These are phyloP conservation scores for Drosophila rhopaloa DNA, from an alignment of 1,140 invertebrate species.

Conservation along the genomic window DNA sequence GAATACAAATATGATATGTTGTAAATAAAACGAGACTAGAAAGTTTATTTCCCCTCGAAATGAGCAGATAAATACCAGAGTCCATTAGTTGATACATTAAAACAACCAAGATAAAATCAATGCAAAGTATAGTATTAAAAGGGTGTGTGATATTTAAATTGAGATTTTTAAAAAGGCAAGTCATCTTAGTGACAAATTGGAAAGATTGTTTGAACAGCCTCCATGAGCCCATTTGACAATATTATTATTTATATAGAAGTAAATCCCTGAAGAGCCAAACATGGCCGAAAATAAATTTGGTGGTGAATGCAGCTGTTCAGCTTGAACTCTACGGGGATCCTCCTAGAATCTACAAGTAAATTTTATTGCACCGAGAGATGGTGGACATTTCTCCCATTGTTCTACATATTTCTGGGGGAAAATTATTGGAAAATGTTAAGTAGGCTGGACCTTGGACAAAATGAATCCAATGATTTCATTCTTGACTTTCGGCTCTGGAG, in stretches of 20 bases:
- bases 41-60: conserved; percentile 36
- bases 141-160: neutral
- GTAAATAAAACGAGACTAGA: conserved; percentile 52
- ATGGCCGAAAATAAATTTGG: conserved; percentile 25
- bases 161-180: neutral
- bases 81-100: conserved; percentile 22
- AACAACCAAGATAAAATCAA: neutral
- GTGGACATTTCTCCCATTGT: conserved; percentile 40
- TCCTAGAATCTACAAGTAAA: conserved; percentile 23
- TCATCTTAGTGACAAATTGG: conserved; percentile 11
- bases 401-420: conserved; percentile 52
- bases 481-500: conserved; percentile 52
- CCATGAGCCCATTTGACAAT: conserved; percentile 18
- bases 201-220: conserved; percentile 1
- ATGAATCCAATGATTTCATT: conserved; percentile 72
- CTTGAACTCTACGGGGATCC: conserved; percentile 52
- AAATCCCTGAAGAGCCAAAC: conserved; percentile 23
- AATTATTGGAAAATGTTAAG: conserved; percentile 57
- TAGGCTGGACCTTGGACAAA: conserved; percentile 55
- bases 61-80: conserved; percentile 1
- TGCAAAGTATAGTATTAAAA: neutral
- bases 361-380: conserved; percentile 51
- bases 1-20: conserved; percentile 58
- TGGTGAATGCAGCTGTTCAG: conserved; percentile 15
- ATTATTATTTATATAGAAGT: conserved; percentile 20